Evolutionary conservation across 1,140 invertebrate species (phyloP).

Genomic region (Tyrophagus putrescentiae): DNA sequence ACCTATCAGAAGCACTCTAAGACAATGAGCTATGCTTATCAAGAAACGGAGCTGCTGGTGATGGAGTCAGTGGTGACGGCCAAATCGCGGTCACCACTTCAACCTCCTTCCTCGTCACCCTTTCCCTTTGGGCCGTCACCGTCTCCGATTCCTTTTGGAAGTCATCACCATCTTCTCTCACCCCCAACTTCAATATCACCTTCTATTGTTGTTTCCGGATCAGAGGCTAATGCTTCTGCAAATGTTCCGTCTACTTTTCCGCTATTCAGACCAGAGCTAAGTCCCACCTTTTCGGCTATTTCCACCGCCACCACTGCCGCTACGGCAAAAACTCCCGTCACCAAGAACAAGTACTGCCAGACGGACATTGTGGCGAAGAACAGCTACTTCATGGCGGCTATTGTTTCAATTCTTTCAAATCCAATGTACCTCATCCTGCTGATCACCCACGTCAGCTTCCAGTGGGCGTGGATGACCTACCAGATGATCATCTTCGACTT

Average conservation of each 20-base stretch:
- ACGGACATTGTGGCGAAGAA: neutral
- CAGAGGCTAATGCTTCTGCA: neutral
- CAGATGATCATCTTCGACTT: slow-evolving; percentile 26
- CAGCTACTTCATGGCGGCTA: neutral
- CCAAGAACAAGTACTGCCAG: neutral
- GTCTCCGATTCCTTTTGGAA: too few relatives aligned
- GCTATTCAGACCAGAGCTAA: too few relatives aligned
- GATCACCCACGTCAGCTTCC: neutral
- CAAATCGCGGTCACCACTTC: too few relatives aligned
- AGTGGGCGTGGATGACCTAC: slow-evolving; percentile 22
- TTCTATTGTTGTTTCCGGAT: too few relatives aligned
- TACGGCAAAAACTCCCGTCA: neutral
- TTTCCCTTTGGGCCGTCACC: too few relatives aligned
- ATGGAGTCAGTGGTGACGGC: neutral
- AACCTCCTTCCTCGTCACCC: too few relatives aligned
- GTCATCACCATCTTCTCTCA: too few relatives aligned
- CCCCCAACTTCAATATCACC: too few relatives aligned
- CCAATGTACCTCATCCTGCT: neutral
- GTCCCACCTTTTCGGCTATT: neutral
- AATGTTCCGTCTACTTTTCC: too few relatives aligned
- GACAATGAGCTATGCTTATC: neutral
- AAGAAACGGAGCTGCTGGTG: slow-evolving; percentile 5
- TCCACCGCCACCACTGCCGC: neutral
- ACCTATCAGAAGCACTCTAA: neutral
- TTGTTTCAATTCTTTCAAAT: neutral